A percentile compares a stretch with the other conserved stretches of the same genome.
Conservation (phyloP, 2,113 vertebrate species). For the Ranitomeya imitator region DNA sequence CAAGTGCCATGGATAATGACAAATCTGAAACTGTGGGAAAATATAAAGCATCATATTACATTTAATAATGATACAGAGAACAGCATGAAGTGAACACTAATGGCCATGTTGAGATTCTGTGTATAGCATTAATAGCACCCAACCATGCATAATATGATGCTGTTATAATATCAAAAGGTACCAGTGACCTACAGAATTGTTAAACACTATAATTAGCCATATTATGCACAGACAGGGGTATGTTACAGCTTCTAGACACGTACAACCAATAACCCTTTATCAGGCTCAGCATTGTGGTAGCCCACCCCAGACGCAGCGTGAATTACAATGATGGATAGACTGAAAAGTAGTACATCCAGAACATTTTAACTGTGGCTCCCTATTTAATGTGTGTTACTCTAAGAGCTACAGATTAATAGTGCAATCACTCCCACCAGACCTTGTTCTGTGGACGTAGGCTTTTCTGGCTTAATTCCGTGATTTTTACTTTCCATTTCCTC, state of each 20-base stretch:
- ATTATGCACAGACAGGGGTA: conserved; percentile 17
- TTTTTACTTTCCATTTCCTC: conserved; percentile 23
- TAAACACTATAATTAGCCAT: conserved; percentile 38
- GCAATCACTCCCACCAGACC: conserved; percentile 38
- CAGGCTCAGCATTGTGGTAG: background rate
- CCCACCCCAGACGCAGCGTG: conserved; percentile 1
- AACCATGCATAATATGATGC: conserved; percentile 28
- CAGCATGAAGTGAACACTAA: conserved; percentile 31
- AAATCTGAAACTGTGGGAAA: conserved; percentile 16
- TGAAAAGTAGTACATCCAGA: conserved; percentile 28
- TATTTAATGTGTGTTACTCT: conserved; percentile 26
- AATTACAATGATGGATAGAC: conserved; percentile 43
- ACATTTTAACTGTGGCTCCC: conserved; percentile 44
- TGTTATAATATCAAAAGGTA: conserved; percentile 32
- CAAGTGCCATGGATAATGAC: background rate
- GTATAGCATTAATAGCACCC: conserved; percentile 32
- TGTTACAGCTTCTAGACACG: background rate
- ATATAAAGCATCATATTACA: conserved; percentile 17
- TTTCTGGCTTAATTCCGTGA: conserved; percentile 25
- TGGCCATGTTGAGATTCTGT: conserved; percentile 6
- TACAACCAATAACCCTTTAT: conserved; percentile 21
- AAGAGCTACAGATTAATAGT: conserved; percentile 43
- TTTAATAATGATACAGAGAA: conserved; percentile 41
- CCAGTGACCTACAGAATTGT: conserved; percentile 35
- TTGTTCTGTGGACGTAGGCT: conserved; percentile 31